Percentiles rank a stretch among this genome's conserved stretches.
phyloP scores from a whole-genome alignment of 1,140 invertebrate genomes.

The Dufourea novaeangliae region DNA sequence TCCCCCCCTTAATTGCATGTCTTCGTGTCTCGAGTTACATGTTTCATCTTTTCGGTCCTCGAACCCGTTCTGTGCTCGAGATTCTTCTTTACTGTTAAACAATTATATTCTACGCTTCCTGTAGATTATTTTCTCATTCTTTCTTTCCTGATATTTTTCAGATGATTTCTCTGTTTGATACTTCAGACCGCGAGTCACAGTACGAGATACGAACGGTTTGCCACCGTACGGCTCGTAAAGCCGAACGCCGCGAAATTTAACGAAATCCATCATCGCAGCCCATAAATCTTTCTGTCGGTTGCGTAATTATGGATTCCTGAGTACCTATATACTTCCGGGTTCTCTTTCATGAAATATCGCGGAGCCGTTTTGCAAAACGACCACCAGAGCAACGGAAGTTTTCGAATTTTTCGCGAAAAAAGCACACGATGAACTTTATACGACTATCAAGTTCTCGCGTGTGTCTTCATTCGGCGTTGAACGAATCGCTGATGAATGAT shows the following conservation, averaged over 20 bases:
- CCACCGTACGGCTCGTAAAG: slow-evolving; percentile 40
- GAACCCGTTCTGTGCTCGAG: not conserved
- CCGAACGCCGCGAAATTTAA: slow-evolving; percentile 26
- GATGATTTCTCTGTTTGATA: no score
- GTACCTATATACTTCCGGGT: not conserved
- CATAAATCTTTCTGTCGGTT: slow-evolving; percentile 6
- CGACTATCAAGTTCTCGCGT: no score
- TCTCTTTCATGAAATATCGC: not conserved
- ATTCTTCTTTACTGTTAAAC: no score
- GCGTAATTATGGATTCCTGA: not conserved
- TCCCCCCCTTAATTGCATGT: not conserved
- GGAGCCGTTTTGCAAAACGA: not conserved
- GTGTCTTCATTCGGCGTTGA: no score
- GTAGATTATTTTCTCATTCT: no score
- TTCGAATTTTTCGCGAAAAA: not conserved
- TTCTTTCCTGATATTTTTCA: no score
- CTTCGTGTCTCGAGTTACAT: not conserved
- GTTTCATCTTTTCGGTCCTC: not conserved
- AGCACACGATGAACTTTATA: not conserved
- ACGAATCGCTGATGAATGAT: no score
- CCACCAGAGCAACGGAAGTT: no score
- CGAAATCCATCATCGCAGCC: slow-evolving; percentile 34
- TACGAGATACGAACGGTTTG: no score
- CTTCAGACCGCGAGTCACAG: no score
- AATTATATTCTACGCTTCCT: not conserved